phyloP scores from a whole-genome alignment of 2,888 invertebrate species.

The Ashinkailepas kermadecensis region DNA sequence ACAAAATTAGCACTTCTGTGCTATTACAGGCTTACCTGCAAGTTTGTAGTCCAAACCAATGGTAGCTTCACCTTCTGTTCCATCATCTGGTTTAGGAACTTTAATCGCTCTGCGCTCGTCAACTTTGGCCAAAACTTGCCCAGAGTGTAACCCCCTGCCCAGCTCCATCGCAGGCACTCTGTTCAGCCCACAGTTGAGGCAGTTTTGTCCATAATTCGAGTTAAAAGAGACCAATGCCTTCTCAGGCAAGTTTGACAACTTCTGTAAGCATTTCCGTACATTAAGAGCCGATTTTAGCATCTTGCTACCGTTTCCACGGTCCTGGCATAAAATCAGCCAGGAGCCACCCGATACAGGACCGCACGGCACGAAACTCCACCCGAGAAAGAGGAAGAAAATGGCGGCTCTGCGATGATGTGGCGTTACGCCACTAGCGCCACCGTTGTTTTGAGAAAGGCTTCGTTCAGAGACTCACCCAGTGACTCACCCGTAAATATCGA shows the following conservation, averaged over 20 bases:
- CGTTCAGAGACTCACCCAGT: no score
- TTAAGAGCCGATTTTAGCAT: neutral
- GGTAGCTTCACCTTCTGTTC: neutral
- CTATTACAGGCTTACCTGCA: neutral
- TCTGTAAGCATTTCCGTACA: neutral
- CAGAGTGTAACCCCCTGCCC: neutral
- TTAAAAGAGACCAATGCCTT: neutral
- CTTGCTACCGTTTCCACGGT: neutral
- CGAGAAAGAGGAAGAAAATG: conserved; percentile 17
- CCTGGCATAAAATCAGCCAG: neutral
- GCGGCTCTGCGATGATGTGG: conserved; percentile 2
- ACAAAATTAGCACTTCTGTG: neutral
- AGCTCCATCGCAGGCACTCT: neutral
- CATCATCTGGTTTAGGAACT: neutral
- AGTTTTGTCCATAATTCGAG: neutral
- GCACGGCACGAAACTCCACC: neutral
- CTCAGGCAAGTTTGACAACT: neutral
- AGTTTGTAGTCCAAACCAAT: neutral
- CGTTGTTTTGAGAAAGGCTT: neutral
- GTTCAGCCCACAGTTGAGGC: neutral
- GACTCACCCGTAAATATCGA: no score
- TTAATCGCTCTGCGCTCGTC: neutral
- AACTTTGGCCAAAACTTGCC: neutral
- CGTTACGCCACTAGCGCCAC: neutral
- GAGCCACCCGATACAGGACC: neutral